Conservation (phyloP, 2,113 vertebrate genomes). For the Carassius auratus region DNA sequence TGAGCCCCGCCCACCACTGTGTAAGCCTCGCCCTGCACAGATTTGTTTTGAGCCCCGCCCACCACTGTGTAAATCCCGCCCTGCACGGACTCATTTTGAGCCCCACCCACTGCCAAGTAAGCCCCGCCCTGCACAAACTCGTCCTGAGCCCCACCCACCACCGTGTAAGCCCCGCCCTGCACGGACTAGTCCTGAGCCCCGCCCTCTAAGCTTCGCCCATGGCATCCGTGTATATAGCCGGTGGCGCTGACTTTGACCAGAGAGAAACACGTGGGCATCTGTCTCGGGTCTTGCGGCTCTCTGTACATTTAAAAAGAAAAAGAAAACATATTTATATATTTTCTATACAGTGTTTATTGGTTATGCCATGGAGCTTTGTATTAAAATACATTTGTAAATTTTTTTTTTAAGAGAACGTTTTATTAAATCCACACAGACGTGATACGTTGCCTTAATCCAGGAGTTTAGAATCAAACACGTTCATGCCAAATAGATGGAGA, state of each 20-base stretch:
- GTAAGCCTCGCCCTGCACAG: conserved; percentile 58
- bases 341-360: conserved; percentile 95
- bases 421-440: conserved; percentile 86
- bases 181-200: conserved; percentile 91
- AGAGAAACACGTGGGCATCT: too few species aligned
- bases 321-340: conserved; percentile 98
- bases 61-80: conserved; percentile 58
- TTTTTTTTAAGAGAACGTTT: conserved; percentile 78
- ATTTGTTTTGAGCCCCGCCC: not conserved
- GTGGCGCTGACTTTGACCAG: conserved; percentile 63
- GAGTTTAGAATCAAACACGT: conserved; percentile 71
- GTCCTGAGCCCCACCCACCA: conserved; percentile 79
- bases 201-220: conserved; percentile 59
- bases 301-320: conserved; percentile 88
- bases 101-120: conserved; percentile 46
- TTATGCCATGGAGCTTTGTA: conserved; percentile 94
- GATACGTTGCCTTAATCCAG: conserved; percentile 94
- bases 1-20: conserved; percentile 72
- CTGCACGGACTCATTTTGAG: not conserved
- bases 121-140: conserved; percentile 91
- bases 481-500: conserved; percentile 79
- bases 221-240: conserved; percentile 82
- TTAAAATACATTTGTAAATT: conserved; percentile 88
- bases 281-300: conserved; percentile 70
- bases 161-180: conserved; percentile 72